Evolutionary conservation across 2,113 vertebrate species (phyloP).

Genomic region (Ptyas mucosa): DNA sequence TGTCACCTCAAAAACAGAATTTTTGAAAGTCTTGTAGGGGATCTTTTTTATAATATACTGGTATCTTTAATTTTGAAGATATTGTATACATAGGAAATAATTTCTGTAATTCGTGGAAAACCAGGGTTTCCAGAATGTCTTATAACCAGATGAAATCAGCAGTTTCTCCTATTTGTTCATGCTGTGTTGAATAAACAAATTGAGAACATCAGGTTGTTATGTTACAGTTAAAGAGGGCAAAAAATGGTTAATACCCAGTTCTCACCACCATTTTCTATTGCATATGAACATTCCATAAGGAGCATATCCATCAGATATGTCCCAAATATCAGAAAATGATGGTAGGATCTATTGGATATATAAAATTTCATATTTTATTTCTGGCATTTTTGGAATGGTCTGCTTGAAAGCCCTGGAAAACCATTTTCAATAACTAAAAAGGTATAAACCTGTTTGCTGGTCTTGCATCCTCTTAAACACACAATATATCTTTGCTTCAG

Average conservation of each 20-base stretch:
- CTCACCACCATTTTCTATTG: not conserved
- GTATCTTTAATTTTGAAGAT: not conserved
- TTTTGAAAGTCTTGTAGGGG: not conserved
- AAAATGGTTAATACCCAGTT: not conserved
- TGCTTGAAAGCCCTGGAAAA: not conserved
- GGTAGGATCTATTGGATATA: not conserved
- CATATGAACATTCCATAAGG: not conserved
- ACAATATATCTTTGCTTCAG: slow-evolving; percentile 58
- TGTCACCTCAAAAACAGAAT: not conserved
- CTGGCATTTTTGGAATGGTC: not conserved
- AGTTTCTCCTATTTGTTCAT: not conserved
- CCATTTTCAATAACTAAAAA: not conserved
- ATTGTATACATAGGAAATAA: not conserved
- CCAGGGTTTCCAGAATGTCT: not conserved
- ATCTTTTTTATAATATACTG: not conserved
- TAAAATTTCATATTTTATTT: not conserved
- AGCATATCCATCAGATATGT: not conserved
- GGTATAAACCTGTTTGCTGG: not conserved
- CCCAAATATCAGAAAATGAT: not conserved
- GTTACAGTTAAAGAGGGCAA: not conserved
- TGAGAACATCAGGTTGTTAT: not conserved
- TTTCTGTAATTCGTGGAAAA: not conserved
- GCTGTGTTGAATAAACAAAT: not conserved
- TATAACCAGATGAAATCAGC: not conserved
- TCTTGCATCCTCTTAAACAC: slow-evolving; percentile 26